These are phyloP conservation scores for Phyllostomus discolor DNA, from an alignment of 2,113 vertebrate genomes.

Conservation along the genomic window DNA sequence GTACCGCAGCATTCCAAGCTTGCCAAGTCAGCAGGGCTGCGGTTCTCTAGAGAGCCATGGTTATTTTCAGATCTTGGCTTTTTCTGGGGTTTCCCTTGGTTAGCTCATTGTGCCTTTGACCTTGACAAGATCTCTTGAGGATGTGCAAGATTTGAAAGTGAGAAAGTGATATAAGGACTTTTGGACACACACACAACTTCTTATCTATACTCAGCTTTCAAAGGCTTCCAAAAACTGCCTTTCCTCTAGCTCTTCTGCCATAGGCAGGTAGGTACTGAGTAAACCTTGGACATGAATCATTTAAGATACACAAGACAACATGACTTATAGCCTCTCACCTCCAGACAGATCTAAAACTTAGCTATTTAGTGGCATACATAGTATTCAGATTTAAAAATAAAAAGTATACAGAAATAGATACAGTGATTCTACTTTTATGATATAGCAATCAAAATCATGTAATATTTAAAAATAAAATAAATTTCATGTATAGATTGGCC, in stretches of 20 bases:
- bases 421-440: neutral
- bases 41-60: neutral
- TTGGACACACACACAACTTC: neutral
- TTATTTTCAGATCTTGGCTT: slow-evolving; percentile 10
- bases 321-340: neutral
- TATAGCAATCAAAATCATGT: neutral
- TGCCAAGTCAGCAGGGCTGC: slow-evolving; percentile 18
- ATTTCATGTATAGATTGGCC: neutral
- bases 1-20: neutral
- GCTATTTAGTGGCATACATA: fast-evolving
- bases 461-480: neutral
- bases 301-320: neutral
- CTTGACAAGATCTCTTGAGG: slow-evolving; percentile 41
- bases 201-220: neutral
- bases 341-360: neutral
- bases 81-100: slow-evolving; percentile 44
- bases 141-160: slow-evolving; percentile 15
- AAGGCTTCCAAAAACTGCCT: neutral
- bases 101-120: slow-evolving; percentile 32
- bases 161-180: neutral
- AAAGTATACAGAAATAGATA: neutral
- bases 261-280: neutral
- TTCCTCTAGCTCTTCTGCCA: neutral
- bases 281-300: neutral
- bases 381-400: neutral